Conservation (phyloP, 1,140 invertebrate genomes). For the Cherax destructor region DNA sequence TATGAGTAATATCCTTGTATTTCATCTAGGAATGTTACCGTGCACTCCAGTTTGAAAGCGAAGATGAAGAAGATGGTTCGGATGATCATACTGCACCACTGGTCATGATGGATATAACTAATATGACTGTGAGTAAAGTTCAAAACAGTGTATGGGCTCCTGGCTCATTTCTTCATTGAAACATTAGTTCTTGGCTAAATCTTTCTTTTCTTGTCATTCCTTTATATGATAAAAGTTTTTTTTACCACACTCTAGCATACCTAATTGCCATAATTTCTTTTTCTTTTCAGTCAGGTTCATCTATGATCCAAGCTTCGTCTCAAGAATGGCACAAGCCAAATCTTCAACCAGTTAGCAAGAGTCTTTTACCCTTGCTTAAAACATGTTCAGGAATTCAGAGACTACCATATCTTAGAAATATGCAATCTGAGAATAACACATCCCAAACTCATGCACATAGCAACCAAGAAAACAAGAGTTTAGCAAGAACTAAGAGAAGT, state of each 20-base stretch:
- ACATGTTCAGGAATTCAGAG: background rate
- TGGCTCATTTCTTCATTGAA: background rate
- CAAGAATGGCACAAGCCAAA: background rate
- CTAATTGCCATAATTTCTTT: background rate
- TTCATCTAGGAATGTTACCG: background rate
- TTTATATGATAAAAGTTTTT: too few relatives aligned
- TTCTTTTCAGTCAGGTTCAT: background rate
- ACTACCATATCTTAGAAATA: background rate
- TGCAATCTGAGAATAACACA: background rate
- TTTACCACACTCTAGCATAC: too few relatives aligned
- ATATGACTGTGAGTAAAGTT: conserved; percentile 10
- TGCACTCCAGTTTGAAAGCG: conserved; percentile 20
- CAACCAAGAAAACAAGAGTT: background rate
- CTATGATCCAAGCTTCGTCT: background rate
- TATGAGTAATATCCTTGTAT: background rate
- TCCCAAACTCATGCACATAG: background rate
- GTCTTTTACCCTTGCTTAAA: background rate
- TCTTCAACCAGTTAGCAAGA: background rate
- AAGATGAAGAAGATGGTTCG: conserved; percentile 7
- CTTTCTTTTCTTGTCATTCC: too few relatives aligned
- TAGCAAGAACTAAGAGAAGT: background rate
- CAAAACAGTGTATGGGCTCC: background rate
- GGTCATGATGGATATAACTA: conserved; percentile 18
- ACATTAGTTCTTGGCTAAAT: background rate
- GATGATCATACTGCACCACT: conserved; percentile 11